These are phyloP conservation scores for Timandra comae DNA, from an alignment of 2,888 invertebrate genomes.

Conservation along the genomic window DNA sequence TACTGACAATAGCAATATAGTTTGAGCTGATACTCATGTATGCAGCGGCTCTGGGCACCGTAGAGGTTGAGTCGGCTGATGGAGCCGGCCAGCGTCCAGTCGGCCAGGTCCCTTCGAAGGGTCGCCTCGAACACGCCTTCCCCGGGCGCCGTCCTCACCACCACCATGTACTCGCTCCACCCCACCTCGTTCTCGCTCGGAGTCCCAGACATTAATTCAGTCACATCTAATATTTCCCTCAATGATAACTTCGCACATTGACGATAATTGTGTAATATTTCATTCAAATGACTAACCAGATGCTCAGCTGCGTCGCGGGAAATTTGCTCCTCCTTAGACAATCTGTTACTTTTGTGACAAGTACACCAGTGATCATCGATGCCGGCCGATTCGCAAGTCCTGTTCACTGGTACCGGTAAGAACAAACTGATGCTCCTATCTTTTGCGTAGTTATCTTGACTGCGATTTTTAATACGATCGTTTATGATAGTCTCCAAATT, in stretches of 20 bases:
- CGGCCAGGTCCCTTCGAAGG: conserved; percentile 54
- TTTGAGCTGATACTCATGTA: conserved; percentile 84
- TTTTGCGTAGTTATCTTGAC: conserved; percentile 42
- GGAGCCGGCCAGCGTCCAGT: conserved; percentile 79
- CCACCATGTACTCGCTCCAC: conserved; percentile 79
- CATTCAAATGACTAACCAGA: conserved; percentile 81
- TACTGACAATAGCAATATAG: conserved; percentile 84
- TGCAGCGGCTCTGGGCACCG: conserved; percentile 87
- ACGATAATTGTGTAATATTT: conserved; percentile 73
- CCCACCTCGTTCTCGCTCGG: conserved; percentile 50
- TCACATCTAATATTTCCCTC: conserved; percentile 79
- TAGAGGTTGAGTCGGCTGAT: conserved; percentile 87
- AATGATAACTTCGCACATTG: conserved; percentile 82
- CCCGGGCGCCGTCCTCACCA: conserved; percentile 80
- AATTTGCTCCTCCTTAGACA: conserved; percentile 68
- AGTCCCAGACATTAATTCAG: conserved; percentile 72
- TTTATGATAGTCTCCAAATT: conserved; percentile 64
- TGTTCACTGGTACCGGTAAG: conserved; percentile 79
- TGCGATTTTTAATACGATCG: conserved; percentile 49
- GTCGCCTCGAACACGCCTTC: conserved; percentile 88
- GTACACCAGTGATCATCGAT: conserved; percentile 93
- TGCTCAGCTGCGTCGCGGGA: conserved; percentile 78
- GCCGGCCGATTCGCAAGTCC: conserved; percentile 86
- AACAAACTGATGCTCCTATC: conserved; percentile 86
- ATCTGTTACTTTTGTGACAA: conserved; percentile 81